Evolutionary conservation across 2,113 vertebrate species (phyloP), one percentile per base, ranked within the genome.

Genomic region (Meleagris gallopavo): DNA sequence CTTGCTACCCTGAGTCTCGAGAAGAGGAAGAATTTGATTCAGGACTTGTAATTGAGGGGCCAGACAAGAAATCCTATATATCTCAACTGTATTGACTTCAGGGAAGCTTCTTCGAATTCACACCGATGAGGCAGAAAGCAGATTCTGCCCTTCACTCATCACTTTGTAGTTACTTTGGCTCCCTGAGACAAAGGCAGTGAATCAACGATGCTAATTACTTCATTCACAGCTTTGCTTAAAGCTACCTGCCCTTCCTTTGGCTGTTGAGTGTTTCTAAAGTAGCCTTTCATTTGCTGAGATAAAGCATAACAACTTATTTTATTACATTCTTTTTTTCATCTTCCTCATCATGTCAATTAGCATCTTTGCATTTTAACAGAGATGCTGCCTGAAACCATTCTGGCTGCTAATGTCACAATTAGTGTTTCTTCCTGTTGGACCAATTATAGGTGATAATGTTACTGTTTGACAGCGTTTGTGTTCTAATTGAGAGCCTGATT

Each of bases 361-460:
- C 10, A 43, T 67, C 82, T 96, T 96, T 97, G 84, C 76, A 88
- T 93, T 97, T 94, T 95, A 94, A 96, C 67, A 57, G 90, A 93
- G 90, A 96, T 91, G 67, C 67, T 88, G 85, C 90, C 93, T 83
- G 89, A 94, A 92, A 95, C 94, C 93, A 32, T 78, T 94, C 85
- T 96, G 86, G 90, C 87, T 80, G 89, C 90, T 95, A 97, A 97
- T 95, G 95, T 94, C 90, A 96, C 96, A 95, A 94, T 97, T 96
- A 96, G 85, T 90, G 94, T 95, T 93, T 93, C 87, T 95, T 96
- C 96, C 87, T 88, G 79, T 93, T 97, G 88, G 90, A 92, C 94
- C 96, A 97, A 97, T 97, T 97, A 97, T 82, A 95, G 95, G 94
- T 95, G 94, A 93, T 97, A 96, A 97, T 97, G 96, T 91, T 96